Evolutionary conservation across 2,113 vertebrate genomes (phyloP), one percentile per base, ranked within the genome.

Genomic region (Xiphophorus couchianus): DNA sequence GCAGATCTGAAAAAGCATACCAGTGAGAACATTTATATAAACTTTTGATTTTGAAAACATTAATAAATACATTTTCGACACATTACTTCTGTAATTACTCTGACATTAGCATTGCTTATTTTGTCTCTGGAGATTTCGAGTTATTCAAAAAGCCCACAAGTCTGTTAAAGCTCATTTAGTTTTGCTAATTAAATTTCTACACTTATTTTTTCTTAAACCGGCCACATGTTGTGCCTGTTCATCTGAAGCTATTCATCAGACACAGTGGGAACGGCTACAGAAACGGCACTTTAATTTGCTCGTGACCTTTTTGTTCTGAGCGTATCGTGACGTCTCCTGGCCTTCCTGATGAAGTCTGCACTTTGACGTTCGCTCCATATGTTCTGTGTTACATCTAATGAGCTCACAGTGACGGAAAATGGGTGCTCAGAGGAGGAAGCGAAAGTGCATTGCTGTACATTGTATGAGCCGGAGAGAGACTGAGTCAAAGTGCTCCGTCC

Each of bases 381-480:
- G 69, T 27, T 69, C 62, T 35, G 63, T 73, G 62, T 42, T 77
- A 42, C 62, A 54, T 75, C 27, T 29, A 5, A 77, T 81, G 67
- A 37, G 68, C 66, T 78, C 67, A 66, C 64, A 27, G 48, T 37
- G 30, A 77, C 66, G 74, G 71, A 48, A 37, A 69, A 70, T 71
- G 71, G 71, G 66, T n/a, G 17, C 39, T 28, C 30, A 71, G 31
- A 79, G n/a, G 73, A 79, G 60, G 71, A 74, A 80, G 71, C 80
- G 71, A 73, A 76, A 76, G 66, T 69, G 28, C 44, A 37, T 61
- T 5, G 37, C 66, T 68, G 4, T 66, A 75, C 61, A 62, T 70
- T 69, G 28, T 44, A 30, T 44, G 63, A 28, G 29, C 62, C 78
- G 60, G 63, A 80, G 62, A 77, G 54, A 75, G 63, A 74, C 82